Evolutionary conservation across 2,797 vertebrate species (phyloP), one percentile per base, ranked within the genome.

Genomic region (Brotula barbata): DNA sequence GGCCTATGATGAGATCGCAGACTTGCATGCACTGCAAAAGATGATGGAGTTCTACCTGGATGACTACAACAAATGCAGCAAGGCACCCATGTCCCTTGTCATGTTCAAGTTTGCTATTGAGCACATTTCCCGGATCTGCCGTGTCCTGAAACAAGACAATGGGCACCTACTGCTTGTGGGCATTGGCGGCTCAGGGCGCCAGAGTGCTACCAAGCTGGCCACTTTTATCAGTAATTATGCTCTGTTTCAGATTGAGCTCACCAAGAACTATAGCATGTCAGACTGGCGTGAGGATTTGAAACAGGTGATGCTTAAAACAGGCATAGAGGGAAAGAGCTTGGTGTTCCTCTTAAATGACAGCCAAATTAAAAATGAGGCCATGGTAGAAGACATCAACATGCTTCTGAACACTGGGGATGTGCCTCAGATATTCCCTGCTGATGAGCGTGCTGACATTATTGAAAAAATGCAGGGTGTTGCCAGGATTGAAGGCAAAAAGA

Each of bases 41-140:
- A 85, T 93, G 68, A 96, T 98, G 94, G 94, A 98, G 51, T 83
- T 87, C 75, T 97, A 98, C 72, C 89, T 98, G 21, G 91, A 93
- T 7, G 95, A 98, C 37, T 95, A 91, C 88, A 98, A 98, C 89
- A 93, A 83, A 12, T 64, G 91, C 80, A 97, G 94, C 92, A 96
- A 94, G 83, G 88, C 95, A 1, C 94, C 95, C 0, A 96, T 97
- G 95, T 88, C 93, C 41, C 86, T 98, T 44, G 95, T 98, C 14
- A 94, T 98, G 95, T 98, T 97, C 88, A 91, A 88, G 78, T 97
- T 96, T 42, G 95, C 95, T 34, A 94, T 96, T 0, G 95, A 98
- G 80, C 96, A 98, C 72, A 87, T 98, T 75, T 98, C 95, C 0
- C 92, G 95, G 59, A 95, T 97, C 48, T 97, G 95, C 67, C 89